Conservation (phyloP, 2,888 invertebrate genomes). For the Epistrophe eligans region DNA sequence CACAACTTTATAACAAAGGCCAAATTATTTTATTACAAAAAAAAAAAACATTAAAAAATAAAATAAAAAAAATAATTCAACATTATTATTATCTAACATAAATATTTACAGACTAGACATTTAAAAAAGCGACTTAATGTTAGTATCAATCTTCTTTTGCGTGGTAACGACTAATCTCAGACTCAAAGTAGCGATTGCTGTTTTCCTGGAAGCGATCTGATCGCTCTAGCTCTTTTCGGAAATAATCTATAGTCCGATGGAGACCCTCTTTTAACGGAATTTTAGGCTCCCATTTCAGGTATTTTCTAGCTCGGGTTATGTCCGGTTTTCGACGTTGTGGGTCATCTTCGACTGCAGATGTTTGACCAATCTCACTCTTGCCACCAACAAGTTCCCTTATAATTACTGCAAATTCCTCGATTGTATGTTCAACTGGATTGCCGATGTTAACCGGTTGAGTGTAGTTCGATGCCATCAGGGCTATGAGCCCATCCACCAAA, state of each 20-base stretch:
- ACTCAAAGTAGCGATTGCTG: constrained; percentile 82
- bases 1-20: constrained; percentile 49
- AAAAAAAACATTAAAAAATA: constrained; percentile 49
- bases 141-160: constrained; percentile 56
- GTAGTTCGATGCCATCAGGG: constrained; percentile 97
- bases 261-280: constrained; percentile 93
- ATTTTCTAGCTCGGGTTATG: constrained; percentile 93
- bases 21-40: constrained; percentile 69
- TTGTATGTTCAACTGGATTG: constrained; percentile 98
- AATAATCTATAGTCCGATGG: constrained; percentile 96
- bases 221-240: constrained; percentile 92
- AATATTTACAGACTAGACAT: constrained; percentile 76
- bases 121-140: constrained; percentile 42
- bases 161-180: constrained; percentile 74
- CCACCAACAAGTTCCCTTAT: constrained; percentile 94
- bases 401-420: constrained; percentile 94
- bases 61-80: constrained; percentile 51
- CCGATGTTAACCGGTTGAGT: constrained; percentile 97
- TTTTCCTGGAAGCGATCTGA: constrained; percentile 82
- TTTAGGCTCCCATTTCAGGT: constrained; percentile 96
- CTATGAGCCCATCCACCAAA: constrained; percentile 96
- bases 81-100: constrained; percentile 35
- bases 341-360: constrained; percentile 97
- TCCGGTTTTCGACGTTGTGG: constrained; percentile 97
- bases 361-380: constrained; percentile 91